Conservation (phyloP, 2,888 invertebrate species). For the Smittia aterrima region DNA sequence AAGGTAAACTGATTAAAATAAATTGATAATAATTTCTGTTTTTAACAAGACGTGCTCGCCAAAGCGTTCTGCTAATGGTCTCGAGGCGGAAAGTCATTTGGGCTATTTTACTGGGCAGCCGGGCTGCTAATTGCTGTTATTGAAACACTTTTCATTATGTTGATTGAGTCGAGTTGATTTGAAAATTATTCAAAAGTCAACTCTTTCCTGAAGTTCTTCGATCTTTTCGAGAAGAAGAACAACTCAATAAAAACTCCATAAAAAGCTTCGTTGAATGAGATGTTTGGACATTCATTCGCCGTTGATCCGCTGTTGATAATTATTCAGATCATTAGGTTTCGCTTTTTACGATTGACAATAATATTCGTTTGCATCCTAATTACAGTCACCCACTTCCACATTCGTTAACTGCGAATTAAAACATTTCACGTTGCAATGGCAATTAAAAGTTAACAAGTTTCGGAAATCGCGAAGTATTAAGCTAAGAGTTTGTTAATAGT, state of each 20-base stretch:
- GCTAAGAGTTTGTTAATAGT: not conserved
- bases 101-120: not conserved
- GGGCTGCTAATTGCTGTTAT: not conserved
- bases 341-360: conserved; percentile 4
- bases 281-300: conserved; percentile 14
- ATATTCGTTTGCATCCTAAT: conserved; percentile 8
- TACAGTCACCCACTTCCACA: conserved; percentile 23
- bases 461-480: conserved; percentile 29
- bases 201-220: too few relatives aligned
- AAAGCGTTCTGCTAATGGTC: conserved; percentile 8
- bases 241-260: conserved; percentile 7
- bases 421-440: not conserved
- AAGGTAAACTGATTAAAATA: conserved; percentile 39
- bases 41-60: conserved; percentile 33
- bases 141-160: not conserved
- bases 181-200: too few relatives aligned
- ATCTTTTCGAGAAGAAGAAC: too few relatives aligned
- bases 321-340: not conserved
- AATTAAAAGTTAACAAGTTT: conserved; percentile 7
- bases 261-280: conserved; percentile 4
- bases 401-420: too few relatives aligned
- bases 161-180: too few relatives aligned
- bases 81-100: not conserved
- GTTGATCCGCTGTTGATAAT: not conserved
- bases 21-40: conserved; percentile 37